Evolutionary conservation across 2,113 vertebrate genomes (phyloP).

Genomic region (Eurystomus gularis): DNA sequence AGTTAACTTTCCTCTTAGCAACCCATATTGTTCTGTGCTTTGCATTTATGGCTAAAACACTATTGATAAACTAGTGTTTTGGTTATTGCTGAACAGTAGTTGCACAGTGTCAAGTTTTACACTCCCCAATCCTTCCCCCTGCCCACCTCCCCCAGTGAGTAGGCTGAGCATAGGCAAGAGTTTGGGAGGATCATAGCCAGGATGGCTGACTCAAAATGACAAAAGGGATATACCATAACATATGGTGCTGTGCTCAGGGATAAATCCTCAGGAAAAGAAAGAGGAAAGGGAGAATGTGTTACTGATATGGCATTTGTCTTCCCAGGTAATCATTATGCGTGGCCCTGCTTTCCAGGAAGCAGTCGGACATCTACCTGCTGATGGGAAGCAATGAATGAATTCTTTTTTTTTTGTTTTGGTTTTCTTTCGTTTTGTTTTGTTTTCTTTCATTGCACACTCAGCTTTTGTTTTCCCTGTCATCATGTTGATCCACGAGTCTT

Average conservation of each 20-base stretch:
- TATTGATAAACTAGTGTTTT: background rate
- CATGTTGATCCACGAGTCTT: background rate
- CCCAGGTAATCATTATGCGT: background rate
- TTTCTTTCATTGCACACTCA: background rate
- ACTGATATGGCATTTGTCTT: background rate
- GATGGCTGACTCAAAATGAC: background rate
- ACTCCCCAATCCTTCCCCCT: background rate
- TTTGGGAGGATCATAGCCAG: background rate
- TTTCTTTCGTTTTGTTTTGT: background rate
- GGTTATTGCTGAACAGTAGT: background rate
- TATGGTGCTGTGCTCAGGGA: background rate
- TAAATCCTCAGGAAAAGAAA: background rate
- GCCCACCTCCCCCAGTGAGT: accelerated
- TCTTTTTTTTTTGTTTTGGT: accelerated
- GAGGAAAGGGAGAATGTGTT: background rate
- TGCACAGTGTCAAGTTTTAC: background rate
- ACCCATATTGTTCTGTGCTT: background rate
- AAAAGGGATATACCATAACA: background rate
- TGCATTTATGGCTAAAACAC: background rate
- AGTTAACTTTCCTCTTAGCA: background rate
- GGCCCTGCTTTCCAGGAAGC: background rate
- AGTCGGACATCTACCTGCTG: background rate
- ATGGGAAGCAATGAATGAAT: background rate
- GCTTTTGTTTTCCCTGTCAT: background rate
- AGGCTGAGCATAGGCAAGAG: background rate